These are phyloP conservation scores for Leptobrachium leishanense DNA, from an alignment of 2,113 vertebrate species.

Conservation along the genomic window DNA sequence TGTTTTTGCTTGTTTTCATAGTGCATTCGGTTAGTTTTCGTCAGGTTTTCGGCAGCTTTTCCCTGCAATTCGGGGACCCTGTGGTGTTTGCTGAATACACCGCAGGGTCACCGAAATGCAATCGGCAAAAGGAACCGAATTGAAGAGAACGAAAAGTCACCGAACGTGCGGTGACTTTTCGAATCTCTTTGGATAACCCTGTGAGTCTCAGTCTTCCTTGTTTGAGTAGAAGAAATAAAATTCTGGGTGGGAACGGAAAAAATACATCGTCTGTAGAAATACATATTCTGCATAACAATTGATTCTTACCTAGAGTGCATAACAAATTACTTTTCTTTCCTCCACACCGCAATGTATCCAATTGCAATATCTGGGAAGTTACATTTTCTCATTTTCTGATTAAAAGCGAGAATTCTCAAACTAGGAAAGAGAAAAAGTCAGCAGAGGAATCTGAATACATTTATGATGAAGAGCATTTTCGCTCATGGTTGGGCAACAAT, in stretches of 20 bases:
- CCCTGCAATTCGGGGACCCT: no score
- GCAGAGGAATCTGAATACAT: neutral
- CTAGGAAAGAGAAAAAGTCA: neutral
- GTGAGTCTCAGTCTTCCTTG: neutral
- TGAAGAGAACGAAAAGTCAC: no score
- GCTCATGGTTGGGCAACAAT: no score
- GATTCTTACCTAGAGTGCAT: constrained; percentile 8
- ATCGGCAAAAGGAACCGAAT: no score
- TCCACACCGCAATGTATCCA: neutral
- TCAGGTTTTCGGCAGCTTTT: no score
- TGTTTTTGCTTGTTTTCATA: no score
- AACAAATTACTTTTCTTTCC: constrained; percentile 13
- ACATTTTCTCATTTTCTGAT: constrained; percentile 24
- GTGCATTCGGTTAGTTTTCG: no score
- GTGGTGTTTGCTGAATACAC: no score
- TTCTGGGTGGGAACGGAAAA: constrained; percentile 6
- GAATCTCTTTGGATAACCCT: no score
- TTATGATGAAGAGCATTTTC: neutral
- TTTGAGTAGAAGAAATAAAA: constrained; percentile 11
- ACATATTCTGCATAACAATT: constrained; percentile 27
- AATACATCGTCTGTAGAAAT: constrained; percentile 15
- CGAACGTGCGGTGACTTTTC: no score
- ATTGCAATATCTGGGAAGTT: constrained; percentile 8
- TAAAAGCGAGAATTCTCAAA: constrained; percentile 14
- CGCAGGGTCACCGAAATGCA: no score